A percentile compares a stretch with the other conserved stretches of the same genome.
Conservation (phyloP, 1,140 invertebrate genomes). For the Cecropterus lyciades region DNA sequence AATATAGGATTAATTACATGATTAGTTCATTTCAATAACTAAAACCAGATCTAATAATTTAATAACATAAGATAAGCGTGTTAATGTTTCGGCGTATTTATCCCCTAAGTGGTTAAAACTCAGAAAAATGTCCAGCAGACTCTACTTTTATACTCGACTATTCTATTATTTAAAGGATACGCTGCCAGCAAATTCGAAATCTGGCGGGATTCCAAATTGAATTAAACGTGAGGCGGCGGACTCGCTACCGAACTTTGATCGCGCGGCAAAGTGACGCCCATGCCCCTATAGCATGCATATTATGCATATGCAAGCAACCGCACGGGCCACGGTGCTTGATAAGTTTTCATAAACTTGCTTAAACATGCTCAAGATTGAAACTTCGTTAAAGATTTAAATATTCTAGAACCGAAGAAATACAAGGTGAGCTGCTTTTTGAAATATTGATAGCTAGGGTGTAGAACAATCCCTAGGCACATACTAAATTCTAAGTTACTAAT, state of each 20-base stretch:
- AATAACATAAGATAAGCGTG: neutral
- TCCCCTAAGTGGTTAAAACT: constrained; percentile 36
- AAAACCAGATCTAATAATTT: no score
- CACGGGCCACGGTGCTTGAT: constrained; percentile 30
- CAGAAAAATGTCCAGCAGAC: constrained; percentile 54
- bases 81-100: constrained; percentile 17
- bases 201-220: constrained; percentile 73
- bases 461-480: no score
- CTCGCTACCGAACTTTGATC: constrained; percentile 57
- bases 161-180: constrained; percentile 74
- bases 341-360: constrained; percentile 36
- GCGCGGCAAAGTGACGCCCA: constrained; percentile 44
- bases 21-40: no score
- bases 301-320: constrained; percentile 34
- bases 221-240: constrained; percentile 64
- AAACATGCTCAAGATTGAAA: constrained; percentile 31
- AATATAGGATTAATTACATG: no score
- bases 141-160: constrained; percentile 55
- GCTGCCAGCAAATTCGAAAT: constrained; percentile 68
- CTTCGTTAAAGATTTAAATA: constrained; percentile 21
- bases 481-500: no score
- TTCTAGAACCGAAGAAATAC: constrained; percentile 2
- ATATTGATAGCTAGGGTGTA: no score
- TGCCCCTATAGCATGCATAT: constrained; percentile 31
- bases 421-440: no score